A percentile compares a stretch with the other conserved stretches of the same genome.
These are phyloP conservation scores for Drosophila rhopaloa DNA, from an alignment of 1,140 invertebrate genomes.

Conservation along the genomic window DNA sequence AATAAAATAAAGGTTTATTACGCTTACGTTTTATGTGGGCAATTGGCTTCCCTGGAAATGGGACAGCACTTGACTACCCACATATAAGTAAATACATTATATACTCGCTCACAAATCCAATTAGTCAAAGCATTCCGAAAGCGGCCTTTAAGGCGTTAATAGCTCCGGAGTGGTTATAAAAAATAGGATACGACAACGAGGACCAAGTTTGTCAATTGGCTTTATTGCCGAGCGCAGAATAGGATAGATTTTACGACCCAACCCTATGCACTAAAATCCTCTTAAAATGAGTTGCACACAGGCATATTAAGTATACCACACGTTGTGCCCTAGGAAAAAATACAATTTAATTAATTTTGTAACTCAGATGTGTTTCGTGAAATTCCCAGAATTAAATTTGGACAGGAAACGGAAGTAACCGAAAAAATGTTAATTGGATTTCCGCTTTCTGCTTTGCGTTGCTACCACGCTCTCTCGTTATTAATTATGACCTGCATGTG, in stretches of 20 bases:
- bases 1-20: slow-evolving; percentile 62
- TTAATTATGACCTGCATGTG: slow-evolving; percentile 53
- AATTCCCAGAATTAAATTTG: slow-evolving; percentile 35
- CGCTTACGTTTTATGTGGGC: slow-evolving; percentile 64
- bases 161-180: slow-evolving; percentile 54
- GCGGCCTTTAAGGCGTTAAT: slow-evolving; percentile 58
- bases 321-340: slow-evolving; percentile 47
- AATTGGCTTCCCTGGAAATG: slow-evolving; percentile 36
- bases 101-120: slow-evolving; percentile 62
- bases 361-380: slow-evolving; percentile 18
- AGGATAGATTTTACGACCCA: slow-evolving; percentile 51
- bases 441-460: slow-evolving; percentile 43
- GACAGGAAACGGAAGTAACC: slow-evolving; percentile 50
- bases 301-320: slow-evolving; percentile 71
- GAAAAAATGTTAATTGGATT: slow-evolving; percentile 77
- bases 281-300: slow-evolving; percentile 41
- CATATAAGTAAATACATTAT: slow-evolving; percentile 13
- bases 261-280: slow-evolving; percentile 63
- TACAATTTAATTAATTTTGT: slow-evolving; percentile 41
- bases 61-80: slow-evolving; percentile 37
- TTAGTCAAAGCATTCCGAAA: slow-evolving; percentile 45
- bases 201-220: slow-evolving; percentile 60
- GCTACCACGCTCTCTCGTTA: slow-evolving; percentile 20
- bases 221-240: slow-evolving; percentile 3
- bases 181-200: slow-evolving; percentile 38